A percentile compares a stretch with the other conserved stretches of the same genome.
Conservation (phyloP, 2,888 invertebrate genomes). For the Lissocephala sabroskyi region DNA sequence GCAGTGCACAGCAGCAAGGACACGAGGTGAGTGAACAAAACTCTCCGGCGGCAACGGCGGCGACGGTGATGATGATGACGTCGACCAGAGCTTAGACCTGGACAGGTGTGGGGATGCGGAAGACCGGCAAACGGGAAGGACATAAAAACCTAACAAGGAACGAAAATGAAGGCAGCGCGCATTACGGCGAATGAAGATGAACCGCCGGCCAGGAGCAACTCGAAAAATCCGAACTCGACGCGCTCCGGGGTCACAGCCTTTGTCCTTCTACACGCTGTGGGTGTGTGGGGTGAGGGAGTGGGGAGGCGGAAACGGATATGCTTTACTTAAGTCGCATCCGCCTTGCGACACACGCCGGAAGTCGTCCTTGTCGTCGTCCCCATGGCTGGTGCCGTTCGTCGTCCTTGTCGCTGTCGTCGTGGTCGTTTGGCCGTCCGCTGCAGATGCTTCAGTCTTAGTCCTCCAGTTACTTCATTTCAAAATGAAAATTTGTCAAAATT, state of each 20-base stretch:
- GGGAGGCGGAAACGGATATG: slow-evolving; percentile 64
- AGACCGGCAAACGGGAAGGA: slow-evolving; percentile 56
- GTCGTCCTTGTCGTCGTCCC: slow-evolving; percentile 45
- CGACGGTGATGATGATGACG: neutral
- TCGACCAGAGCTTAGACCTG: slow-evolving; percentile 28
- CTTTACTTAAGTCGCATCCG: slow-evolving; percentile 68
- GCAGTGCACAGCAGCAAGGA: slow-evolving; percentile 93
- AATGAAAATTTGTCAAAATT: slow-evolving; percentile 68
- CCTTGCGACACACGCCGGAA: slow-evolving; percentile 61
- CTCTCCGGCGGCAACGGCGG: neutral
- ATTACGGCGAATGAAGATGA: slow-evolving; percentile 9
- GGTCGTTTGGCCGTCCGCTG: slow-evolving; percentile 6
- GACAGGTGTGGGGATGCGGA: slow-evolving; percentile 7
- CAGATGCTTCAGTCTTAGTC: slow-evolving; percentile 36
- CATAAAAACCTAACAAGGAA: slow-evolving; percentile 62
- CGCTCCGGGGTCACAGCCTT: neutral
- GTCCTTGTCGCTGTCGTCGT: neutral
- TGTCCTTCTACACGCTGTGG: slow-evolving; percentile 2
- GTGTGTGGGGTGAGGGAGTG: slow-evolving; percentile 33
- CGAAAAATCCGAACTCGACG: no score
- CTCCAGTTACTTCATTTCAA: slow-evolving; percentile 36
- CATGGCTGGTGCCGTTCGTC: no score
- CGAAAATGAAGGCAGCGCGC: slow-evolving; percentile 57
- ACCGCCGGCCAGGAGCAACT: no score
- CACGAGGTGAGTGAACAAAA: slow-evolving; percentile 78